These are phyloP conservation scores for Pristis pectinata DNA, from an alignment of 2,797 vertebrate genomes.

Conservation along the genomic window DNA sequence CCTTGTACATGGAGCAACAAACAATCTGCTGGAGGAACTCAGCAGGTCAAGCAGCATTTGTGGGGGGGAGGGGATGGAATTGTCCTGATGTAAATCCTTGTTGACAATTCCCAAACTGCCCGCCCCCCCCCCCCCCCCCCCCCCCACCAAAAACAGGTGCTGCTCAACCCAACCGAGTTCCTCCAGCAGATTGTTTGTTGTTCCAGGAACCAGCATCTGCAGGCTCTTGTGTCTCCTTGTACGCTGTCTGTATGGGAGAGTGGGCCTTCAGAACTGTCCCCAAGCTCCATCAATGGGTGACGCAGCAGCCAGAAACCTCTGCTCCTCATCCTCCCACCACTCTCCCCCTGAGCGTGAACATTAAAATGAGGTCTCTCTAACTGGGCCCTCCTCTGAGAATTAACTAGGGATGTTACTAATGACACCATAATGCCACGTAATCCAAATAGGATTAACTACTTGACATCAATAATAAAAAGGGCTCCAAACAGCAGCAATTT, in stretches of 20 bases:
- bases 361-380: neutral
- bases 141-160: too few relatives aligned
- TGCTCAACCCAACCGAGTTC: too few relatives aligned
- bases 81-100: too few relatives aligned
- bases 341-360: neutral
- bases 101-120: too few relatives aligned
- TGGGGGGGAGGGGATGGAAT: too few relatives aligned
- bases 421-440: neutral
- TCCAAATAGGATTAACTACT: neutral
- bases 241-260: neutral
- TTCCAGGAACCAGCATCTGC: too few relatives aligned
- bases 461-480: neutral
- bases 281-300: neutral
- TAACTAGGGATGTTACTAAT: neutral
- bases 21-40: too few relatives aligned
- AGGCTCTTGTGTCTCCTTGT: neutral
- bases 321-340: neutral
- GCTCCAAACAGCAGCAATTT: neutral
- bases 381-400: neutral
- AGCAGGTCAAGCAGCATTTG: too few relatives aligned
- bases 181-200: too few relatives aligned
- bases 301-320: neutral
- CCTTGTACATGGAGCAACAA: too few relatives aligned
- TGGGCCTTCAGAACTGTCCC: neutral
- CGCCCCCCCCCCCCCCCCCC: too few relatives aligned